Evolutionary conservation across 2,797 vertebrate genomes (phyloP), one percentile per base, ranked within the genome.

Genomic region (Sus cebifrons): DNA sequence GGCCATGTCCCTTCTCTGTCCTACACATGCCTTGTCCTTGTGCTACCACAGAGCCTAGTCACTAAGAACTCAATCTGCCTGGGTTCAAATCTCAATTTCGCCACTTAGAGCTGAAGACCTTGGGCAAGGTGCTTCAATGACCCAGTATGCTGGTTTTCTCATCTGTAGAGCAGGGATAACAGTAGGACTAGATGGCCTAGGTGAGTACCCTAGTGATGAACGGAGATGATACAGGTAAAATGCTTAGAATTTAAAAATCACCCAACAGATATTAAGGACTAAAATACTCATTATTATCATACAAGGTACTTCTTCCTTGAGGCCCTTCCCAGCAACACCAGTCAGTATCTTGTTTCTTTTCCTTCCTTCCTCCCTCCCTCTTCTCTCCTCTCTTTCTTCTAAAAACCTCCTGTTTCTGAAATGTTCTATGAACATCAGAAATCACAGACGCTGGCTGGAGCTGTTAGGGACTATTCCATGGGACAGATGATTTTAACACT

Each of bases 281-380:
- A n/a, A 85, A 54, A 88, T 20, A 56, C 0, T 73, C 49, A 73
- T 32, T 32, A 67, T 77, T 16, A 56, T 58, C 60, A 75, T 6
- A 71, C 4, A 85, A 27, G 68, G 44, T 67, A 65, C 9, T 81
- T 82, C 79, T 23, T 92, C n/a, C 44, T 52, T 0, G 29, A 71
- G 67, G 40, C 8, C 77, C 67, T 84, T 62, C 32, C 54, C 16
- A 64, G 65, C 14, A 49, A 83, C 1, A 89, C 4, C 12, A 23
- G 40, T 52, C 58, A 79, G n/a, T 5, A 27, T 21, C 36, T 56
- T 77, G 67, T 32, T 88, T 32, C 18, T 2, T 36, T 18, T 18
- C 49, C 5, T 7, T 7, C 2, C 2, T 1, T 1, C 3, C 25
- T 79, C 15, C 8, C 23, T 36, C 44, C 9, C 44, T 49, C 9